phyloP scores from a whole-genome alignment of 2,797 vertebrate species.

The Orientallactaga sibirica region DNA sequence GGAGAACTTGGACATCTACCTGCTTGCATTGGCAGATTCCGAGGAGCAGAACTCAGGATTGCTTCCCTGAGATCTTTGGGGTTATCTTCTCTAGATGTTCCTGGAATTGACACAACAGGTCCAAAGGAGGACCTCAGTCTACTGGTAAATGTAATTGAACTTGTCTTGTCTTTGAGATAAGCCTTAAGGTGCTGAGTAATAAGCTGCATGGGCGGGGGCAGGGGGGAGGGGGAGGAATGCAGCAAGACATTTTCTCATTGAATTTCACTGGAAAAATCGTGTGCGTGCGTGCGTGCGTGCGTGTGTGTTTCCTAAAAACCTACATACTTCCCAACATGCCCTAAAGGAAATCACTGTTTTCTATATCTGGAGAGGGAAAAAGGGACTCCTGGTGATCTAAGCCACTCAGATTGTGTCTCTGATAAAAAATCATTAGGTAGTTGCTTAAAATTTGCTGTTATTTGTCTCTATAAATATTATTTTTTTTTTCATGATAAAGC shows the following conservation, averaged over 20 bases:
- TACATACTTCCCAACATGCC: neutral
- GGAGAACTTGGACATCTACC: neutral
- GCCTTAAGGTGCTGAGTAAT: neutral
- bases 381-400: neutral
- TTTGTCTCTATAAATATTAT: slow-evolving; percentile 30
- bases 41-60: neutral
- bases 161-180: neutral
- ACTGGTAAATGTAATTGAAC: slow-evolving; percentile 23
- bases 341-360: slow-evolving; percentile 15
- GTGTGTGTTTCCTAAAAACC: slow-evolving; percentile 50
- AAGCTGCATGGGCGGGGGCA: neutral
- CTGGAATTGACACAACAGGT: neutral
- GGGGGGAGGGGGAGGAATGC: neutral
- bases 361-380: neutral
- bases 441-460: slow-evolving; percentile 7
- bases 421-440: slow-evolving; percentile 40
- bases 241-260: neutral
- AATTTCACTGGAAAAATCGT: neutral
- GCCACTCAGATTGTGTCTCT: slow-evolving; percentile 16
- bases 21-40: neutral
- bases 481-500: neutral
- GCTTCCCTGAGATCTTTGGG: slow-evolving; percentile 14
- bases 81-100: neutral
- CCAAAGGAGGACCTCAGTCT: neutral
- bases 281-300: neutral